Base-by-base conservation (phyloP, 2,888 invertebrate genomes). In the Meliscaeva auricollis region DNA sequence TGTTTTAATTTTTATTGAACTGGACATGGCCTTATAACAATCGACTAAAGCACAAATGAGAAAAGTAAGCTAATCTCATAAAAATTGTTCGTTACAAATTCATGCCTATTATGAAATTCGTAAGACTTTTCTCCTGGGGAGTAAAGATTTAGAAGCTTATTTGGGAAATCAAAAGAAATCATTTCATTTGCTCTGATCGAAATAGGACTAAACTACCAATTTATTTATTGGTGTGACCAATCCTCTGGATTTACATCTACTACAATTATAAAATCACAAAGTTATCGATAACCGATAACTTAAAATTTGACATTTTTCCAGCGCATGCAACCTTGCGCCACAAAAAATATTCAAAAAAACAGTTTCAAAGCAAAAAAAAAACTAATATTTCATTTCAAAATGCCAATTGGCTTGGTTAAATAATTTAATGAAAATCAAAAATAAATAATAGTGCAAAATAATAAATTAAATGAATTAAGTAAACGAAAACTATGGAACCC, bases 271-370 rank as follows among this genome's bases (percentile, higher is more conserved):
- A 5, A 35, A 41, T 9, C n/a, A n/a, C 41, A 22, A 3, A 26
- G 7, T 22, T 11, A 60, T 56, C 68, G 77, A 73, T 73, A 73
- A 32, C 60, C 68, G 44, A 60, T 68, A 46, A 38, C 13, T 1
- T n/a, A 5, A 0, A 3, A 9, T 30, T 4, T 75, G 60, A 77
- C 73, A 54, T 30, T 68, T 41, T 3, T 15, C 1, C 68, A 62
- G 35, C 26, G 6, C 20, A 69, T 4, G 11, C 64, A 79, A 70
- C 56, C 9, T 26, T 32, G n/a, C n/a, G 15, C 9, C 8, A 44
- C 35, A 0, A 74, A 56, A 6, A 38, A n/a, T 26, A 66, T 80
- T 72, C n/a, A 50, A 80, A 84, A 75, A 62, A 84, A 77, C 80
- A 75, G 84, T 84, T 84, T 78, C 7, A 9, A 38, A 9, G 8